Percentiles rank a stretch among this genome's conserved stretches.
Conservation (phyloP, 2,113 vertebrate species). For the Oplegnathus fasciatus region DNA sequence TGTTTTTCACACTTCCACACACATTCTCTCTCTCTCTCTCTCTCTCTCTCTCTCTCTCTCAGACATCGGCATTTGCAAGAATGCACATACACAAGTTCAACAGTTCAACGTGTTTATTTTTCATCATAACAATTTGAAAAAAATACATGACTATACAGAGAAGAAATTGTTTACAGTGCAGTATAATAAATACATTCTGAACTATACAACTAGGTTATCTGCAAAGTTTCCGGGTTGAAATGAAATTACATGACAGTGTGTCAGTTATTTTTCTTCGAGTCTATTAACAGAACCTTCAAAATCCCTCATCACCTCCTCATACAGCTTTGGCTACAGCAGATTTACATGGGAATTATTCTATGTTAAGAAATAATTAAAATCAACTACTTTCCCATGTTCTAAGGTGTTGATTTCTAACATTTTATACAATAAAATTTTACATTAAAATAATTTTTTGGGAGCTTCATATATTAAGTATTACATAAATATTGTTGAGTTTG, state of each 20-base stretch:
- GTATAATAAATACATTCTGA: conserved; percentile 59
- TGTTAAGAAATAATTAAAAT: background rate
- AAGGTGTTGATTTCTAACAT: background rate
- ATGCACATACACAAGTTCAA: background rate
- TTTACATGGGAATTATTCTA: background rate
- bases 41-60: background rate
- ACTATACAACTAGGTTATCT: conserved; percentile 14
- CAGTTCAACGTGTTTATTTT: conserved; percentile 44
- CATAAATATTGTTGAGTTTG: background rate
- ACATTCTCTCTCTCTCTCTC: background rate
- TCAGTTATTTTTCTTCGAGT: background rate
- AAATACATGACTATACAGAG: conserved; percentile 17
- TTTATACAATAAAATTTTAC: background rate
- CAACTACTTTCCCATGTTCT: background rate
- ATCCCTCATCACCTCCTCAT: background rate
- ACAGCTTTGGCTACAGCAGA: background rate
- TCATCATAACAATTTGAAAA: background rate
- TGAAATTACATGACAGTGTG: conserved; percentile 15
- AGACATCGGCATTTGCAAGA: background rate
- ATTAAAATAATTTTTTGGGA: background rate
- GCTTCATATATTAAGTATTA: conserved; percentile 1
- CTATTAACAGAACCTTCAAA: conserved; percentile 29
- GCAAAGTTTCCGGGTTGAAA: conserved; percentile 26
- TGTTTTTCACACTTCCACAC: background rate
- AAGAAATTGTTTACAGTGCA: conserved; percentile 26